Evolutionary conservation across 1,140 invertebrate genomes (phyloP).

Genomic region (Teleogryllus occipitalis): DNA sequence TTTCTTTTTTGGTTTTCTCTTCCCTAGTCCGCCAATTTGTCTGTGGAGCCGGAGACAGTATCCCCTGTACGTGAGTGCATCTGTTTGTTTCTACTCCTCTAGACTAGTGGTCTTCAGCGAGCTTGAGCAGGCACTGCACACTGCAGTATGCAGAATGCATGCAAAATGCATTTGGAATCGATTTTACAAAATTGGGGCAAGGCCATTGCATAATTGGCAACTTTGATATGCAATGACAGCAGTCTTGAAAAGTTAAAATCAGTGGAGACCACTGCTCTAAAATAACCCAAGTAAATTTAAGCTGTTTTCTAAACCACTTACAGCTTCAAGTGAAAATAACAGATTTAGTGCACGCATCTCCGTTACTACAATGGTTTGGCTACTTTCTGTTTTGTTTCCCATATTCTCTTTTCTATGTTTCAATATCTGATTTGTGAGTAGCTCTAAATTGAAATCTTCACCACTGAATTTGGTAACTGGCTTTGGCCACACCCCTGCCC

Average conservation of each 20-base stretch:
- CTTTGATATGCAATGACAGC: neutral
- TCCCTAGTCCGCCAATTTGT: constrained; percentile 64
- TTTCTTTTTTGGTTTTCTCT: constrained; percentile 26
- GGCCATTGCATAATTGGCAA: neutral
- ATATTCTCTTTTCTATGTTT: neutral
- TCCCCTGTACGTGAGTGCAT: constrained; percentile 53
- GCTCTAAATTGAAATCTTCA: neutral
- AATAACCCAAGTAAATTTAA: constrained; percentile 19
- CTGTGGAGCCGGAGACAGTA: constrained; percentile 60
- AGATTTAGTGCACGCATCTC: constrained; percentile 23
- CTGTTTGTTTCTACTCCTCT: constrained; percentile 27
- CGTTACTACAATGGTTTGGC: constrained; percentile 10
- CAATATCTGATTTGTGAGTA: constrained; percentile 8
- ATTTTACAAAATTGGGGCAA: neutral
- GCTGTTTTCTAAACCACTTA: constrained; percentile 21
- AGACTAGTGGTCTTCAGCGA: constrained; percentile 26
- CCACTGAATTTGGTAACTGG: neutral
- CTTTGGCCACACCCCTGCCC: neutral
- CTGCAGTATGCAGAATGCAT: neutral
- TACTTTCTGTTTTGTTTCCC: neutral
- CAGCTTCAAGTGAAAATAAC: constrained; percentile 22
- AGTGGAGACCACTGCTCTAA: constrained; percentile 27
- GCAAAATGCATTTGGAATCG: neutral
- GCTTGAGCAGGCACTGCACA: constrained; percentile 4
- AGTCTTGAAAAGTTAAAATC: neutral